These are phyloP conservation scores for Scaptomyza pallida DNA, from an alignment of 1,140 invertebrate species.

Conservation along the genomic window DNA sequence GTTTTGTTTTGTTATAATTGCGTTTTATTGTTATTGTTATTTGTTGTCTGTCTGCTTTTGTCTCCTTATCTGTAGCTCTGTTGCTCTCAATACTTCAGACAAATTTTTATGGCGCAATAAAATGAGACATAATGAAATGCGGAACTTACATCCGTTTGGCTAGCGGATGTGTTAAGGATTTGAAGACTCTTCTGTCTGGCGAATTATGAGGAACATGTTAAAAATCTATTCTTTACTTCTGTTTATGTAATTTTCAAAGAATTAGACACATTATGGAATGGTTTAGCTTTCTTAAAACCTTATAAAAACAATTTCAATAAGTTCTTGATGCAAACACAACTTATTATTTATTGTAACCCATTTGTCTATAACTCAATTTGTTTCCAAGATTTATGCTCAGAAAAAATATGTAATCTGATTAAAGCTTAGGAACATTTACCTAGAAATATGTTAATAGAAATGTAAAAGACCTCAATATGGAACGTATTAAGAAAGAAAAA, in stretches of 20 bases:
- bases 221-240: no score
- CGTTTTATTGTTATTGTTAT: constrained; percentile 26
- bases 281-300: no score
- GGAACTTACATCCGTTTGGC: background rate
- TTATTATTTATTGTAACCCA: no score
- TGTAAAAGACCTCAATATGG: constrained; percentile 15
- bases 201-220: no score
- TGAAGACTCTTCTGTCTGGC: no score
- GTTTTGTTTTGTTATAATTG: constrained; percentile 36
- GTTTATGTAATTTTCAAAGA: no score
- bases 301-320: no score
- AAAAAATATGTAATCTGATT: background rate
- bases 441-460: background rate
- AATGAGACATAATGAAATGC: background rate
- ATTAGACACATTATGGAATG: no score
- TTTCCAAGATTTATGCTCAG: background rate
- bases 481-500: background rate
- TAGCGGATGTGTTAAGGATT: background rate
- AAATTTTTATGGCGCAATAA: background rate
- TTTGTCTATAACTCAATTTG: no score
- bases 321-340: no score
- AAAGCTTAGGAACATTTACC: background rate
- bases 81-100: constrained; percentile 5
- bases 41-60: constrained; percentile 30
- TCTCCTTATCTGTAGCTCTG: constrained; percentile 19